These are phyloP conservation scores for Lophura nycthemera DNA, from an alignment of 2,113 vertebrate species.

Conservation along the genomic window DNA sequence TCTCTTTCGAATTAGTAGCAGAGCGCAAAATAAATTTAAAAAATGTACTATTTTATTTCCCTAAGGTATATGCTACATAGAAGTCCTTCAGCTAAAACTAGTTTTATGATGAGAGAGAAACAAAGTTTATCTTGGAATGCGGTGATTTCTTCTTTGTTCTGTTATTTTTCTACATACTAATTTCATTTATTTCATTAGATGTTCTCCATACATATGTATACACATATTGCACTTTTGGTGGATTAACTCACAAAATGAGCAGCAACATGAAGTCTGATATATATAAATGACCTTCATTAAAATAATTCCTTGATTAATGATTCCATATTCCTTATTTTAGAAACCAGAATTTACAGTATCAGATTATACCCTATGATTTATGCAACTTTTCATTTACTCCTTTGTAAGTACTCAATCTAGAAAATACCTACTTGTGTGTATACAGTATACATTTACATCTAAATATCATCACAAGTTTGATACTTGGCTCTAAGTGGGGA, in stretches of 20 bases:
- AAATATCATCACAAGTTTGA: neutral
- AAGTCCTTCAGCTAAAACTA: constrained; percentile 70
- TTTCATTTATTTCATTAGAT: constrained; percentile 33
- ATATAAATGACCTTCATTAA: neutral
- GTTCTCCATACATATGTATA: neutral
- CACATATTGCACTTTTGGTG: neutral
- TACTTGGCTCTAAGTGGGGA: neutral
- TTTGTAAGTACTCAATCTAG: neutral
- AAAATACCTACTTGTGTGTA: neutral
- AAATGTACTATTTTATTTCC: constrained; percentile 74
- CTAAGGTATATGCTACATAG: constrained; percentile 36
- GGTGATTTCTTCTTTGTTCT: constrained; percentile 12
- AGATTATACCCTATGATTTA: neutral
- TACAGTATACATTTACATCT: neutral
- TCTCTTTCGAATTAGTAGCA: constrained; percentile 54
- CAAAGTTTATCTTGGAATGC: constrained; percentile 60
- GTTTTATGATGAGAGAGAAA: constrained; percentile 65
- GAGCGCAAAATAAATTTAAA: constrained; percentile 73
- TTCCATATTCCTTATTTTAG: neutral
- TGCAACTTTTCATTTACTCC: neutral
- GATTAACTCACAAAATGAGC: neutral
- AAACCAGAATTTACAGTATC: neutral
- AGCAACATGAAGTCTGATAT: neutral
- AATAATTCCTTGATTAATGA: neutral
- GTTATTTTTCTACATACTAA: constrained; percentile 61